Base-by-base conservation (phyloP, 2,797 vertebrate genomes). In the Gymnoscopelus microlampas region DNA sequence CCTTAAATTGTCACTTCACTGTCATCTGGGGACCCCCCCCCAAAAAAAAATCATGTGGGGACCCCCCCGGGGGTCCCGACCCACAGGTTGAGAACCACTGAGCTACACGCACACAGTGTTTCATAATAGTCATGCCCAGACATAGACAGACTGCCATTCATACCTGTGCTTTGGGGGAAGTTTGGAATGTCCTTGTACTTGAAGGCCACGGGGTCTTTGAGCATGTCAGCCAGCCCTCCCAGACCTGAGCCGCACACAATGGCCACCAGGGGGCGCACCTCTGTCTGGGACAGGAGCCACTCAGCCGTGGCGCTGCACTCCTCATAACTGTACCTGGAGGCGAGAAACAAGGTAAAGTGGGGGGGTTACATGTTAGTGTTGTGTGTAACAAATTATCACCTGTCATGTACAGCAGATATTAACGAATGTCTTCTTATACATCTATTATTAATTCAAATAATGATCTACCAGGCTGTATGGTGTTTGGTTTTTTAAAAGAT, bases 231-330 rank as follows among this genome's bases (percentile, higher is more conserved):
- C 69, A 97, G 87, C 0, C 91, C 91, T 1, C 96, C 96, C 7
- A 97, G 74, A 1, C 96, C 96, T 0, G 96, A 97, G 3, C 96
- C 96, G 10, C 96, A 97, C 74, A 97, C 95, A 8, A 97, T 93
- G 14, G 94, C 96, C 78, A 97, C 87, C 24, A 84, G 80, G 0
- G 96, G 96, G 0, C 88, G 91, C 51, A 94, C 85, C 0, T 86
- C 72, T 0, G 92, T 95, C 1, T 56, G 88, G 8, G 81, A 63
- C 55, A 92, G 73, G 61, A 97, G 94, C 96, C 96, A 97, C 0
- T 96, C 92, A 0, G 95, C 94, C 0, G 94, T 94, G 4, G 68
- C 23, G 54, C 78, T 82, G 67, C 93, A 95, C 49, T 95, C 90
- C 57, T 96, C 94, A 60, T 95, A 95, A 2, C 84, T 91, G 74